Conservation (phyloP, 2,888 invertebrate species). For the Actias luna region DNA sequence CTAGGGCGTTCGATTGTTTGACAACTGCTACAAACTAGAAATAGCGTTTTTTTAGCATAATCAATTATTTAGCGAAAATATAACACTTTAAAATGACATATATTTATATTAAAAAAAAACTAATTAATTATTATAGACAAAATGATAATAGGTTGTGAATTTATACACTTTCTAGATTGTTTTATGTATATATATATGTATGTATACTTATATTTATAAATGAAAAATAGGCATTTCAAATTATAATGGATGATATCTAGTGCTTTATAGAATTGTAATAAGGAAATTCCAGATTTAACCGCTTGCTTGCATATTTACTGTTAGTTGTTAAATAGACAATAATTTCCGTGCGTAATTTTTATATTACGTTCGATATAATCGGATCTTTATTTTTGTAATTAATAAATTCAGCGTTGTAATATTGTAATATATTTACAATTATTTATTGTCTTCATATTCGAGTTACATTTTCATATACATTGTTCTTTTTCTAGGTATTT, state of each 20-base stretch:
- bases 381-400: too few species aligned
- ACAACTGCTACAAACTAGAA: not conserved
- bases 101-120: too few species aligned
- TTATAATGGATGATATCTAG: constrained; percentile 44
- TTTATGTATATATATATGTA: constrained; percentile 61
- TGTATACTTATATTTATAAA: constrained; percentile 1
- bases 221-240: constrained; percentile 38
- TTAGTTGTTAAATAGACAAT: constrained; percentile 8
- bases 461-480: too few species aligned
- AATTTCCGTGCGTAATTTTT: too few species aligned
- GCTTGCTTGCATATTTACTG: constrained; percentile 51
- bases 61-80: not conserved
- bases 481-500: too few species aligned
- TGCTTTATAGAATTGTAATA: constrained; percentile 37
- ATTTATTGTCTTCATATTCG: too few species aligned
- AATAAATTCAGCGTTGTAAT: too few species aligned
- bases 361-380: too few species aligned
- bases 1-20: not conserved
- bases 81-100: constrained; percentile 16
- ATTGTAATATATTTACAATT: too few species aligned
- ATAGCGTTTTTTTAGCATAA: not conserved
- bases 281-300: constrained; percentile 40
- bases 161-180: constrained; percentile 81
- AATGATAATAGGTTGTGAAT: constrained; percentile 81
- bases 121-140: constrained; percentile 62